These are phyloP conservation scores for Cyclargus thomasi DNA, from an alignment of 1,140 invertebrate species.

Conservation along the genomic window DNA sequence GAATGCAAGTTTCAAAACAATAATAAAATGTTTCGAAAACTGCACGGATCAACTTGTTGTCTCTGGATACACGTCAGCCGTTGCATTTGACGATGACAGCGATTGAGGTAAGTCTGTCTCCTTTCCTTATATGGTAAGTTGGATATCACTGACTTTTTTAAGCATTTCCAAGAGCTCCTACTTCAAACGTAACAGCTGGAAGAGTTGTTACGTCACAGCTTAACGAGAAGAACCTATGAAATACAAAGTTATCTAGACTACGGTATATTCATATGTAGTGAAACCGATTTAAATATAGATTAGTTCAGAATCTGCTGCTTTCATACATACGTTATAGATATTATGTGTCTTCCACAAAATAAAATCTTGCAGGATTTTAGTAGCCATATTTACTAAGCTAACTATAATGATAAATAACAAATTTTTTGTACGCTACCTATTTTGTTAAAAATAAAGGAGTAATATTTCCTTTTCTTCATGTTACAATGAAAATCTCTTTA, in stretches of 20 bases:
- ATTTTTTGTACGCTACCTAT: too few relatives aligned
- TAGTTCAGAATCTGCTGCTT: conserved; percentile 21
- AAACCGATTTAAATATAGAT: conserved; percentile 43
- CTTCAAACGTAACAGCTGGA: conserved; percentile 46
- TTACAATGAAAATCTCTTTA: too few relatives aligned
- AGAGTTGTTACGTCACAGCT: conserved; percentile 51
- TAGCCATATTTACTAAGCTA: too few relatives aligned
- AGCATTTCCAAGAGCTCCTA: conserved; percentile 42
- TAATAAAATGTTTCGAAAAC: not conserved
- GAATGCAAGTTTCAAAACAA: too few relatives aligned
- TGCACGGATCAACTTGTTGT: conserved; percentile 44
- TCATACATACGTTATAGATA: not conserved
- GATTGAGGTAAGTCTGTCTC: conserved; percentile 55
- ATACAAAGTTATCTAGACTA: conserved; percentile 37
- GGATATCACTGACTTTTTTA: conserved; percentile 54
- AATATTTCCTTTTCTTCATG: too few relatives aligned
- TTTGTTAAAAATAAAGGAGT: too few relatives aligned
- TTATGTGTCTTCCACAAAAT: too few relatives aligned
- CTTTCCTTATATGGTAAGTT: conserved; percentile 59
- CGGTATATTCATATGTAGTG: conserved; percentile 36
- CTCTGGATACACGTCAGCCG: conserved; percentile 54
- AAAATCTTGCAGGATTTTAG: too few relatives aligned
- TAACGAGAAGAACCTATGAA: conserved; percentile 48
- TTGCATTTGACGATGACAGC: conserved; percentile 62
- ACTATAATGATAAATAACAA: too few relatives aligned